Evolutionary conservation across 2,797 vertebrate genomes (phyloP), one percentile per base, ranked within the genome.

Genomic region (Rhodeus uyekii): DNA sequence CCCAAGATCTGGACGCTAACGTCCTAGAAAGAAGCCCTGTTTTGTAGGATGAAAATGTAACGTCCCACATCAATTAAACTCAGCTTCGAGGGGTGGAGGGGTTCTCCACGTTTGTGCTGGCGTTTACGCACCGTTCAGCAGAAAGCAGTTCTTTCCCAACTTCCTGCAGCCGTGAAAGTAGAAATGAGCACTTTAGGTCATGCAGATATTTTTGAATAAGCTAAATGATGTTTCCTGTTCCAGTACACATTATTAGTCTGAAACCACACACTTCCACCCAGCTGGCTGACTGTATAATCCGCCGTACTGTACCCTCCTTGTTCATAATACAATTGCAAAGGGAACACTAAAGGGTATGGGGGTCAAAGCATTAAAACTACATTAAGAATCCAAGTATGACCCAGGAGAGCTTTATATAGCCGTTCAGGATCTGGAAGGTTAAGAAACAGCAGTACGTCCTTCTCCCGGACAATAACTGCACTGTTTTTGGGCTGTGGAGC

Each of bases 381-480:
- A 80, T 69, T 71, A 80, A 67, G 60, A 65, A 65, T 42, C 60
- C 67, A n/a, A 75, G 44, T 29, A 19, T 46, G 76, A 79, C 65
- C 46, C 83, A 75, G 53, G 67, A 67, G 75, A 53, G 67, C 48
- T 68, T 79, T 55, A 38, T 68, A 65, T 83, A 71, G 80, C 73
- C 55, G 80, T 90, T 90, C 88, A 85, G 86, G 88, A 90, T 85
- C 88, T 89, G 94, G 95, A 95, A 95, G 96, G 94, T 88, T 93
- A 94, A 96, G 95, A 95, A 94, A 96, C 96, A 95, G 93, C 95
- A 95, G 95, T 94, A 88, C 44, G 46, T 24, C 95, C 94, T 93
- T 90, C 92, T 93, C 91, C 88, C 93, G 95, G 95, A 98, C 97
- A 98, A 98, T 96, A 95, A 95, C 87, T 48, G 89, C 95, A 96